Base-by-base conservation (phyloP, 2,888 invertebrate species). In the Auanema freiburgensis region DNA sequence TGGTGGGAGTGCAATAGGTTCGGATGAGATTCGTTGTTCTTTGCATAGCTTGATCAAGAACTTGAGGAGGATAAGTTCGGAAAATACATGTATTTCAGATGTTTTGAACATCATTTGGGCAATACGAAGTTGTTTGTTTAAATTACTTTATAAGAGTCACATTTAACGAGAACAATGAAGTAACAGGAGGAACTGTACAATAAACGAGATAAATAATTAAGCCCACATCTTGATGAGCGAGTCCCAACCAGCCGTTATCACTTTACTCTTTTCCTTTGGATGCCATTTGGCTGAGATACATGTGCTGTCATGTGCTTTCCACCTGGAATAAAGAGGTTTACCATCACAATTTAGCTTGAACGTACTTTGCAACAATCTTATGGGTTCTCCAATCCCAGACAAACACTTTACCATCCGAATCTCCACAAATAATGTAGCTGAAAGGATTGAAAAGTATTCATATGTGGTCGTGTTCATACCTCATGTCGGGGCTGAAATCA, bases 381-480 rank as follows among this genome's bases (percentile, higher is more conserved):
- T 97, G 97, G 0, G 96, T 94, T 85, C 97, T 97, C 97, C 97
- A 99, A 84, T 98, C 97, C 98, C 98, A 99, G 51, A 98, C 90
- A 85, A 93, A 97, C 80, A 94, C 90, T 86, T 96, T 96, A 11
- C 98, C 98, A 86, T 98, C 98, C 0, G 97, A 97, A 85, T 99
- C 98, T 1, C 98, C 98, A 0, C 95, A 96, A 58, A 94, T 91
- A 46, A 99, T 87, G 84, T 97, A 97, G 81, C 95, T 94, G 86
- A 63, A 71, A 63, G 33, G 46, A 56, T 40, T 16, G 44, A 21
- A 43, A 24, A 1, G n/a, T 23, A 16, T 16, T 1, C 6, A 40
- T 46, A 2, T 57, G 16, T 16, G 8, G 16, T 5, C 18, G 6
- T 23, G 46, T 21, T 57, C 81, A 68, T 84, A 92, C 91, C 91